Evolutionary conservation across 2,888 invertebrate species (phyloP), one percentile per base, ranked within the genome.

Genomic region (Drosophila maculinotata): DNA sequence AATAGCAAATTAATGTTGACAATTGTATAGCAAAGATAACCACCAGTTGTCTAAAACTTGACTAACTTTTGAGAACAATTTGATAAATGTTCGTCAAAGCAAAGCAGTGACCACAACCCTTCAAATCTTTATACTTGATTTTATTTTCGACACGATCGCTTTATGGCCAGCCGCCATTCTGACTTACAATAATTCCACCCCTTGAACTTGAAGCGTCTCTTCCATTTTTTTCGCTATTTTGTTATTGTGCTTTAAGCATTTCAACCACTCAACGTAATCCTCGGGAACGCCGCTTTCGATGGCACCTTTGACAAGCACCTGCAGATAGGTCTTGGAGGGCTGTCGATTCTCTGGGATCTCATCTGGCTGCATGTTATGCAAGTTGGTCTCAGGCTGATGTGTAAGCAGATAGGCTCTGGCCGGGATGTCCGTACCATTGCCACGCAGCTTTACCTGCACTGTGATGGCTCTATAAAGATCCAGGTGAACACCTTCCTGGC

Each of bases 311-410:
- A 91, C 86, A 7, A 91, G 72, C 20, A 90, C 90, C 65, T 90
- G 87, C 83, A 94, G 91, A 87, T 98, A 97, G 5, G 95, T 93
- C 68, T 94, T 94, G 0, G 98, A 98, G 0, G 98, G 97, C 90
- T 93, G 93, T 23, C 94, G 92, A 28, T 94, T 93, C 4, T 91
- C 87, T 0, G 95, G 94, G 28, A 95, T 88, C 2, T 73, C 41
- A 5, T 74, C 67, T 69, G 64, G 92, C 90, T 39, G 92, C 12
- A 76, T 45, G 7, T 64, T 44, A 89, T 70, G 92, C 41, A 92
- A 80, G 10, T 82, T 71, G 2, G 33, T 72, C 26, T 91, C 88
- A 4, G 95, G 95, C 76, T 93, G 93, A 0, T 93, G 89, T 10
- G 93, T 93, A 81, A 96, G 93, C 79, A 95, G 94, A 90, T 97